Conservation (phyloP, 2,888 invertebrate species). For the Melanargia galathea region DNA sequence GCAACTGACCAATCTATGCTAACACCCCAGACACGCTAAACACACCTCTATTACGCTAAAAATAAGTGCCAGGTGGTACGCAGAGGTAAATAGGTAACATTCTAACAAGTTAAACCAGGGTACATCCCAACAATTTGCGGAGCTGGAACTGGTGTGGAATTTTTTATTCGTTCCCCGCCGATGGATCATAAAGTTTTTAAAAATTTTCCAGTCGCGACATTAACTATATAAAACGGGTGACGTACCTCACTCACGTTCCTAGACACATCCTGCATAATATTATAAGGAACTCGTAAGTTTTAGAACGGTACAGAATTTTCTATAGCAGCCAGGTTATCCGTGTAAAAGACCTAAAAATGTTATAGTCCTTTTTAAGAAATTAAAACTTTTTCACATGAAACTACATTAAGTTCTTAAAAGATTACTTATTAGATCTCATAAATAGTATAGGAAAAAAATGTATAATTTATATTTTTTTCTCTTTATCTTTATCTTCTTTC, state of each 20-base stretch:
- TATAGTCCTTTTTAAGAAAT: too few species aligned
- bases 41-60: background rate
- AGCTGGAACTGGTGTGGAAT: conserved; percentile 23
- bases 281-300: too few species aligned
- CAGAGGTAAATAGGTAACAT: conserved; percentile 15
- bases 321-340: too few species aligned
- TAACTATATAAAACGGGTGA: background rate
- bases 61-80: conserved; percentile 4
- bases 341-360: too few species aligned
- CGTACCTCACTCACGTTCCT: conserved; percentile 3
- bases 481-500: too few species aligned
- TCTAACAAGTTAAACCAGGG: conserved; percentile 33
- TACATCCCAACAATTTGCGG: conserved; percentile 33
- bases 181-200: conserved; percentile 16
- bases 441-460: too few species aligned
- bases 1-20: conserved; percentile 22
- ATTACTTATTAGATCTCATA: too few species aligned
- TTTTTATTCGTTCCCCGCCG: conserved; percentile 17
- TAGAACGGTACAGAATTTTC: too few species aligned
- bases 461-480: too few species aligned
- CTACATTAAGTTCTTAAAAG: background rate
- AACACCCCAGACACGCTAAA: background rate
- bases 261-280: background rate
- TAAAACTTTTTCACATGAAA: too few species aligned
- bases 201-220: conserved; percentile 19